Evolutionary conservation across 53 echinoderm and acorn worm species (phyloP).

Genomic region (Temnopleurus reevesii): DNA sequence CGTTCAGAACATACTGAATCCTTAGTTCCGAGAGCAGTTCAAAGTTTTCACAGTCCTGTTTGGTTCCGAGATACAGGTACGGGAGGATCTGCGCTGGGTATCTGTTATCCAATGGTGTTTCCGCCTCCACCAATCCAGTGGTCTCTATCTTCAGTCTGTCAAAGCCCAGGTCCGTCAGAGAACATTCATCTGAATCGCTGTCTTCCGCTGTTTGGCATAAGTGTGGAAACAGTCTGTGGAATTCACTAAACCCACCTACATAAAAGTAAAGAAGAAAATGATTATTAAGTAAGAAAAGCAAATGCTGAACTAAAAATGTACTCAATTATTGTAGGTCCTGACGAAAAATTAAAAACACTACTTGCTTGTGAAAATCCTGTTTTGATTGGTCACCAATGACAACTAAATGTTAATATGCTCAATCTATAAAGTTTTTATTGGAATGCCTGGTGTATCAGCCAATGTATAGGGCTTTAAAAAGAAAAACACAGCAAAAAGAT

Average conservation of each 20-base stretch:
- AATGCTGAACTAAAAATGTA: too few relatives aligned
- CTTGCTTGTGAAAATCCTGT: too few relatives aligned
- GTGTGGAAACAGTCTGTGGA: slow-evolving; percentile 72
- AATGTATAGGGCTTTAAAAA: too few relatives aligned
- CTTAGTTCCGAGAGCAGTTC: slow-evolving; percentile 82
- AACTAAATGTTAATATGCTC: too few relatives aligned
- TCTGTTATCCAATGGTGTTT: slow-evolving; percentile 88
- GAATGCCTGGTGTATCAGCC: too few relatives aligned
- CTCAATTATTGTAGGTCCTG: too few relatives aligned
- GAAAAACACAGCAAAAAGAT: too few relatives aligned
- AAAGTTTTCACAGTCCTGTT: slow-evolving; percentile 88
- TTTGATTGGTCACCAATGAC: too few relatives aligned
- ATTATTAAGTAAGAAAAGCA: too few relatives aligned
- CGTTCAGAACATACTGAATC: slow-evolving; percentile 87
- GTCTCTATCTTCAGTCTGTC: slow-evolving; percentile 88
- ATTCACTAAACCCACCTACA: slow-evolving; percentile 87
- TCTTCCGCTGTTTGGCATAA: slow-evolving; percentile 70
- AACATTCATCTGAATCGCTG: slow-evolving; percentile 66
- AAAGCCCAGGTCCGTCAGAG: slow-evolving; percentile 82
- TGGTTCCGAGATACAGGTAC: slow-evolving; percentile 89
- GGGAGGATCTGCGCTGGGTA: slow-evolving; percentile 96
- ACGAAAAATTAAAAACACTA: too few relatives aligned
- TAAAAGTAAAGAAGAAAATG: not conserved
- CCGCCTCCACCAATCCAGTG: slow-evolving; percentile 68
- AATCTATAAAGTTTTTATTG: too few relatives aligned